A percentile compares a stretch with the other conserved stretches of the same genome.
phyloP scores from a whole-genome alignment of 2,888 invertebrate genomes.

The Ypsolopha scabrella region DNA sequence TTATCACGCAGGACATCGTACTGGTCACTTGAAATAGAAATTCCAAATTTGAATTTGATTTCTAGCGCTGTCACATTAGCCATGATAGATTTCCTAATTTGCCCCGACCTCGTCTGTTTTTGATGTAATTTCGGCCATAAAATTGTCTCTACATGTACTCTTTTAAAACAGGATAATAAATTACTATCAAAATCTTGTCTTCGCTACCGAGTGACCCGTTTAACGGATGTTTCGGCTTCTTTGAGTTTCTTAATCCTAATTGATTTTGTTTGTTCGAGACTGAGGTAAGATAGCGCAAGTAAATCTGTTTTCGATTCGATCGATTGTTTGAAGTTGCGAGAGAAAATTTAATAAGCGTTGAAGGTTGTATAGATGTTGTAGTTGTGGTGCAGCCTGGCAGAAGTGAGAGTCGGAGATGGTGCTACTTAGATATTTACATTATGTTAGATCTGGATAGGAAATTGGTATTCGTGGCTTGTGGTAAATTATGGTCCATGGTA shows the following conservation, averaged over 20 bases:
- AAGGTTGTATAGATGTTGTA: constrained; percentile 22
- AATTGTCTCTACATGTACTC: not conserved
- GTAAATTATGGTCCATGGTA: too few species aligned
- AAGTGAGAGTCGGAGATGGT: not conserved
- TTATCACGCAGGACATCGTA: not conserved
- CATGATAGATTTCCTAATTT: too few species aligned
- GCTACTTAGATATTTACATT: not conserved
- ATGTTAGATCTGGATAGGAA: too few species aligned
- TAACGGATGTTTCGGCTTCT: constrained; percentile 30
- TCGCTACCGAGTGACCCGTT: not conserved
- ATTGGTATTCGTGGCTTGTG: too few species aligned
- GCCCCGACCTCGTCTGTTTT: too few species aligned
- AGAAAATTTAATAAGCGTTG: constrained; percentile 29
- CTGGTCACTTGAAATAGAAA: not conserved
- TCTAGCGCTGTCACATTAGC: too few species aligned
- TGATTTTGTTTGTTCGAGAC: constrained; percentile 62
- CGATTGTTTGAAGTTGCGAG: constrained; percentile 32
- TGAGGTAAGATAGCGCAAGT: constrained; percentile 32
- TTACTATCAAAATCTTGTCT: not conserved
- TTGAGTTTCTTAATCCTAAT: constrained; percentile 67
- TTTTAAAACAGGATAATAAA: not conserved
- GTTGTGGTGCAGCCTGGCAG: too few species aligned
- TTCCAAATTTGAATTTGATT: too few species aligned
- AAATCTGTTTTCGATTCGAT: constrained; percentile 23
- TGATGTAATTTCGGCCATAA: not conserved